Evolutionary conservation across 2,113 vertebrate genomes (phyloP).

Genomic region (Boulengeromyrus knoepffleri): DNA sequence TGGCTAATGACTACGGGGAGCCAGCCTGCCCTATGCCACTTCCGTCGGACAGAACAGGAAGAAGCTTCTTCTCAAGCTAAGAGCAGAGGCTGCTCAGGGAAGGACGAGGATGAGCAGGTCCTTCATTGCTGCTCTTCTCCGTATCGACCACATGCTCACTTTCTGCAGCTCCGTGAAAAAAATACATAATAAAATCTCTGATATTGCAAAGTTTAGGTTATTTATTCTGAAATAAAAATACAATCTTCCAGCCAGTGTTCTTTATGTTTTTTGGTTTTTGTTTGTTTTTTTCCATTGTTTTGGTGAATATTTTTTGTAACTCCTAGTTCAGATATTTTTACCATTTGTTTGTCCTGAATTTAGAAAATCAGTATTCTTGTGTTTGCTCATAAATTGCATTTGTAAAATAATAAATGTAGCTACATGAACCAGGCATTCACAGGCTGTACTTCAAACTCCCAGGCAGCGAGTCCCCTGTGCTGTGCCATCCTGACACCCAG

Average conservation of each 20-base stretch:
- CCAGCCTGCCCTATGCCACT: background rate
- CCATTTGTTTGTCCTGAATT: background rate
- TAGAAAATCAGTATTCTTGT: background rate
- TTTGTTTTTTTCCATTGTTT: background rate
- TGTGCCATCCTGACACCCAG: background rate
- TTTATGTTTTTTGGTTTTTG: background rate
- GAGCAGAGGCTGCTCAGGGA: background rate
- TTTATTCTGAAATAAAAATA: background rate
- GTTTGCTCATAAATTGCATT: background rate
- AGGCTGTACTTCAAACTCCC: background rate
- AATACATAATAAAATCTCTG: background rate
- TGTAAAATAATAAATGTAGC: background rate
- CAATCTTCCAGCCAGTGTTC: background rate
- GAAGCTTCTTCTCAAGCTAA: background rate
- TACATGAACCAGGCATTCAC: background rate
- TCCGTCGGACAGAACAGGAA: background rate
- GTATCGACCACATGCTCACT: background rate
- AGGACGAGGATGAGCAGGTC: background rate
- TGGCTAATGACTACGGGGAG: background rate
- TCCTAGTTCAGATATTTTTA: background rate
- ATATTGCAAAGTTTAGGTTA: background rate
- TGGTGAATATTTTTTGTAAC: background rate
- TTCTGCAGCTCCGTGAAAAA: background rate
- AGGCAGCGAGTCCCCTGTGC: background rate
- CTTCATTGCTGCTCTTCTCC: background rate